phyloP scores from a whole-genome alignment of 2,888 invertebrate genomes.

The Pemphredon lugubris region DNA sequence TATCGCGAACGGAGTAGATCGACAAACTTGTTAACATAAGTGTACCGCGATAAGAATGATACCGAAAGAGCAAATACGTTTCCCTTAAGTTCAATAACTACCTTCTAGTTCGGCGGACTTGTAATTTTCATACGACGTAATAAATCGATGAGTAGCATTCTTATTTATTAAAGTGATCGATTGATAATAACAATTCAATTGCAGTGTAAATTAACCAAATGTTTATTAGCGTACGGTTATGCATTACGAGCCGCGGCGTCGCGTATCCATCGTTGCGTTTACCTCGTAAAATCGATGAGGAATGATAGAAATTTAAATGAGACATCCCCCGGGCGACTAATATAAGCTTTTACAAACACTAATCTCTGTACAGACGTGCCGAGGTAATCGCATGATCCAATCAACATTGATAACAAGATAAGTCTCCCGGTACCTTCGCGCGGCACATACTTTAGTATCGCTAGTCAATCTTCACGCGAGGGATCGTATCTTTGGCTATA shows the following conservation, averaged over 20 bases:
- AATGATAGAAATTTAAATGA: constrained; percentile 37
- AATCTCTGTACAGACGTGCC: constrained; percentile 27
- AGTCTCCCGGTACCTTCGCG: constrained; percentile 36
- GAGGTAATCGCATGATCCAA: constrained; percentile 55
- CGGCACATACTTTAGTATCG: constrained; percentile 33
- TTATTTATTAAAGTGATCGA: too few relatives aligned
- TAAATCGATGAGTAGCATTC: too few relatives aligned
- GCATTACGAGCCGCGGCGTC: too few relatives aligned
- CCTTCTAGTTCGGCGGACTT: too few relatives aligned
- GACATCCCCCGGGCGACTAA: constrained; percentile 10
- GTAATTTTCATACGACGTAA: too few relatives aligned
- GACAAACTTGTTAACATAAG: constrained; percentile 48
- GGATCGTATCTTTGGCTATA: constrained; percentile 31
- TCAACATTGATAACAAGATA: constrained; percentile 65
- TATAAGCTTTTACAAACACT: constrained; percentile 21
- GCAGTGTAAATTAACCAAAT: too few relatives aligned
- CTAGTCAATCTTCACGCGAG: constrained; percentile 26
- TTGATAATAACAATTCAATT: too few relatives aligned
- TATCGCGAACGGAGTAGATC: constrained; percentile 30
- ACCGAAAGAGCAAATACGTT: constrained; percentile 22
- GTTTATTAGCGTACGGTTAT: too few relatives aligned
- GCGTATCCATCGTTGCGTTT: neutral
- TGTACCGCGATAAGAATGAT: constrained; percentile 30
- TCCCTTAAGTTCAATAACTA: neutral
- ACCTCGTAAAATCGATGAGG: neutral